Evolutionary conservation across 2,888 invertebrate species (phyloP), one percentile per base, ranked within the genome.

Genomic region (Pandemis cinnamomeana): DNA sequence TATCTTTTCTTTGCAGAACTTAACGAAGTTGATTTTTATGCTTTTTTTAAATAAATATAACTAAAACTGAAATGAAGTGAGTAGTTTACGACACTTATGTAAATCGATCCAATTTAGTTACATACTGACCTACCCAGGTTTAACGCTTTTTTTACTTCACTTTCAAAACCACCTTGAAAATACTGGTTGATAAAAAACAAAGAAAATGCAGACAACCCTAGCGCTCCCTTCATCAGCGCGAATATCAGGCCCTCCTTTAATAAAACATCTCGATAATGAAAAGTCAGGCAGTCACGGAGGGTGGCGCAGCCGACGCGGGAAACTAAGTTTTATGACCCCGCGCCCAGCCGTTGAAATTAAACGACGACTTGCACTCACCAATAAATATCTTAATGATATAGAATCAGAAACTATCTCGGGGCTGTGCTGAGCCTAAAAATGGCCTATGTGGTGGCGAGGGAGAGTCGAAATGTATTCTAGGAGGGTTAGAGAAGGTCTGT

Each of bases 181-280:
- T 55, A 20, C 55, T 20, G 7, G 55, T 55, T 20, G 3, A 8
- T 20, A 55, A 55, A 20, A 55, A 20, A 36, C 27, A 55, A 20
- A 2, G 7, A 20, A 55, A 15, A 55, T 48, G n/a, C 80, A 84
- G 86, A 81, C 87, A 91, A 80, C 94, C 93, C 93, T 94, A 87
- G 78, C 77, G 72, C 76, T 84, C 88, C 92, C 90, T 86, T 84
- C 78, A 80, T 79, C 82, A 84, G 84, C 82, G 70, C 83, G 77
- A 79, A 79, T 83, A 87, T 85, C 87, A 80, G 83, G 86, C 91
- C 92, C 93, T 90, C 80, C 90, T 90, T 93, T 93, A 93, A 94
- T 94, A 94, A 93, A 94, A 94, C 94, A 94, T 94, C 94, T 93
- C 93, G 94, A 94, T 93, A 94, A 94, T 94, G 94, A 94, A 94